Conservation (phyloP, 1,140 invertebrate species). For the Listronotus bonariensis region DNA sequence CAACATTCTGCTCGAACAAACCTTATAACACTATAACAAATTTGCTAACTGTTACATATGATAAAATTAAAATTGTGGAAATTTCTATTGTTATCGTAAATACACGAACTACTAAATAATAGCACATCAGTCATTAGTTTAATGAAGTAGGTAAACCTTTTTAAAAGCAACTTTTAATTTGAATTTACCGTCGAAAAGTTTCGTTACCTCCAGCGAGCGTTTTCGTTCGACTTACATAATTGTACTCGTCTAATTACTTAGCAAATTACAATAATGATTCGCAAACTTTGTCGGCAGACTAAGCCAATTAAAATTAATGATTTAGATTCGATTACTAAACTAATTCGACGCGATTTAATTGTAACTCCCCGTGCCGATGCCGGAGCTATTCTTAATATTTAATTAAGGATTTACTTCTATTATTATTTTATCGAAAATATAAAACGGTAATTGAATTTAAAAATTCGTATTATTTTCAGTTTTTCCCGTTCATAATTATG, state of each 20-base stretch:
- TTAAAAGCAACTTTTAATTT: slow-evolving; percentile 26
- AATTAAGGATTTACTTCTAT: slow-evolving; percentile 7
- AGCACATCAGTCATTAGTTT: slow-evolving; percentile 19
- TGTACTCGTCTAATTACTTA: slow-evolving; percentile 46
- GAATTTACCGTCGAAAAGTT: slow-evolving; percentile 23
- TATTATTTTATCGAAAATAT: not conserved
- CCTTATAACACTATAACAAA: too few relatives aligned
- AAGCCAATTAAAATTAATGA: slow-evolving; percentile 51
- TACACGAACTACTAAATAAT: too few relatives aligned
- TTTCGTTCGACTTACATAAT: slow-evolving; percentile 28
- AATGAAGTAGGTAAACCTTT: slow-evolving; percentile 25
- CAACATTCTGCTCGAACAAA: too few relatives aligned
- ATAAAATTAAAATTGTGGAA: too few relatives aligned
- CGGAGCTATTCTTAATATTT: slow-evolving; percentile 20
- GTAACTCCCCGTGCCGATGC: slow-evolving; percentile 21
- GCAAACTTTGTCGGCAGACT: slow-evolving; percentile 45
- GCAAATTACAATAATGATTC: slow-evolving; percentile 46
- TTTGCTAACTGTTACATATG: too few relatives aligned
- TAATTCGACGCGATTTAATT: slow-evolving; percentile 43
- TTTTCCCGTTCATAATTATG: too few relatives aligned
- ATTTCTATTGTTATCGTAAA: too few relatives aligned
- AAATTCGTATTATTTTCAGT: too few relatives aligned
- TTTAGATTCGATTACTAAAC: slow-evolving; percentile 48
- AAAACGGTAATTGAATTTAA: not conserved
- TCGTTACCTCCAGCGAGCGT: slow-evolving; percentile 9